phyloP scores from a whole-genome alignment of 2,888 invertebrate genomes.

The Marasmarcha lunaedactyla region DNA sequence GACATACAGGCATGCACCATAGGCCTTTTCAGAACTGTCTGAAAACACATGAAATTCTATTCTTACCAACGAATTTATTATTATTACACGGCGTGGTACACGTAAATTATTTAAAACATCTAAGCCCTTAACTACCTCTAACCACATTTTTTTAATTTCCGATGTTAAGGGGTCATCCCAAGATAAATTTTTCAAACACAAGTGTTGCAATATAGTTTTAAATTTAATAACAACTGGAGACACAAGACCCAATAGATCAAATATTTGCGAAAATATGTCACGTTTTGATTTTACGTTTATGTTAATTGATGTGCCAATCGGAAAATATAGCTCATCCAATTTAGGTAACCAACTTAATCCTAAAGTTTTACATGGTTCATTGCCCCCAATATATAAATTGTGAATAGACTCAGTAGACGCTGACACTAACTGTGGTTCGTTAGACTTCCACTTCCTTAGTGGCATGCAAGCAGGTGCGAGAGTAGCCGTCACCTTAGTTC shows the following conservation, averaged over 20 bases:
- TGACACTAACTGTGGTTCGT: slow-evolving; percentile 11
- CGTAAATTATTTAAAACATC: slow-evolving; percentile 1
- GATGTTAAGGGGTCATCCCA: slow-evolving; percentile 9
- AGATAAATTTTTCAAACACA: slow-evolving; percentile 8
- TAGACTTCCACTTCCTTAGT: slow-evolving; percentile 18
- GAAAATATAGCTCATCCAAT: slow-evolving; percentile 10
- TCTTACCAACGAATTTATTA: not conserved
- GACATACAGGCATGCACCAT: slow-evolving; percentile 20
- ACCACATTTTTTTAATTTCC: slow-evolving; percentile 3
- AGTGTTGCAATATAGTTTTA: slow-evolving; percentile 10
- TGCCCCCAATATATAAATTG: slow-evolving; percentile 10
- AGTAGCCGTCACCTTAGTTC: slow-evolving; percentile 7
- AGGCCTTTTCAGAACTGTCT: slow-evolving; percentile 15
- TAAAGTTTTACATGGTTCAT: slow-evolving; percentile 10
- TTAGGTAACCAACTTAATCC: slow-evolving; percentile 14
- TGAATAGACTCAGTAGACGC: slow-evolving; percentile 5
- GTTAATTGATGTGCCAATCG: slow-evolving; percentile 4
- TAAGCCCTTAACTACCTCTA: not conserved
- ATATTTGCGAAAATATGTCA: slow-evolving; percentile 10
- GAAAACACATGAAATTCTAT: slow-evolving; percentile 4
- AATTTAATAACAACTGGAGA: slow-evolving; percentile 8
- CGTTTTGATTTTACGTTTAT: slow-evolving; percentile 6
- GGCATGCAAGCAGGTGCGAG: slow-evolving; percentile 16
- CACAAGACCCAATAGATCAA: slow-evolving; percentile 10
- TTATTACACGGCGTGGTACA: slow-evolving; percentile 1